Evolutionary conservation across 1,140 invertebrate genomes (phyloP).

Genomic region (Zaprionus vittiger): DNA sequence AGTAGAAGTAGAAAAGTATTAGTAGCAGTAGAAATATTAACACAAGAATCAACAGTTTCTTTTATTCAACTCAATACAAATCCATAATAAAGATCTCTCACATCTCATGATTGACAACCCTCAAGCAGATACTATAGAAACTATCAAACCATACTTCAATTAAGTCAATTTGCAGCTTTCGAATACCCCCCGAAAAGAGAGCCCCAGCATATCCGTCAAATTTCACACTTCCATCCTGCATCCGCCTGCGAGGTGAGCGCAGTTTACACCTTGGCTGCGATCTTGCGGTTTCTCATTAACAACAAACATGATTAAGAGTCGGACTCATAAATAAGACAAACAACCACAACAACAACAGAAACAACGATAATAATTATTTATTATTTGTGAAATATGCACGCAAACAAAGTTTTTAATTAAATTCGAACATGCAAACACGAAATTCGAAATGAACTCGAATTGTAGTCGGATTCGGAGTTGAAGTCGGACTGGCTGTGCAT

Average conservation of each 20-base stretch:
- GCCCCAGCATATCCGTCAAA: not conserved
- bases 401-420: slow-evolving; percentile 77
- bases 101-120: not conserved
- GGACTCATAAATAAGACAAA: slow-evolving; percentile 75
- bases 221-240: slow-evolving; percentile 25
- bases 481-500: slow-evolving; percentile 41
- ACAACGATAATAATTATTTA: slow-evolving; percentile 71
- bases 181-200: not conserved
- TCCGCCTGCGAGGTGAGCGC: slow-evolving; percentile 5
- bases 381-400: slow-evolving; percentile 82
- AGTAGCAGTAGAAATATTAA: not conserved
- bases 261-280: slow-evolving; percentile 25
- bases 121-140: not conserved
- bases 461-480: slow-evolving; percentile 12
- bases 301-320: slow-evolving; percentile 66
- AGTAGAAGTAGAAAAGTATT: not conserved
- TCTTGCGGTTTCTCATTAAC: slow-evolving; percentile 27
- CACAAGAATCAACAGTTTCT: not conserved
- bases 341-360: slow-evolving; percentile 42
- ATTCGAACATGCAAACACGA: slow-evolving; percentile 77
- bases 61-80: not conserved
- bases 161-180: slow-evolving; percentile 4
- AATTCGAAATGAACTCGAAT: slow-evolving; percentile 9
- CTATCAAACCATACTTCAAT: not conserved
- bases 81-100: not conserved